Evolutionary conservation across 2,797 vertebrate species (phyloP).

Genomic region (Oophaga sylvatica): DNA sequence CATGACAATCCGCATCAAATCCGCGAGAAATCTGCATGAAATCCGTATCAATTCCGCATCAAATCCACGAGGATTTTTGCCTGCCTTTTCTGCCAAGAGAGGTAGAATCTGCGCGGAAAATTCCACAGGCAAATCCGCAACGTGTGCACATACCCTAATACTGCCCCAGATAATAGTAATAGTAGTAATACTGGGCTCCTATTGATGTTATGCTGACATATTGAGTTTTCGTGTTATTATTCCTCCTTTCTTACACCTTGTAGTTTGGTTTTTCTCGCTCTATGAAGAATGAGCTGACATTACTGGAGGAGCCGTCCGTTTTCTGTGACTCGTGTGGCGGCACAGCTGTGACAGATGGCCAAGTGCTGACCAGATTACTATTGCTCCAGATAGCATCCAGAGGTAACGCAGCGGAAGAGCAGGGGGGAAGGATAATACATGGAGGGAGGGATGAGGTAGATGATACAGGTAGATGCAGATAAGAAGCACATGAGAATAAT

Average conservation of each 20-base stretch:
- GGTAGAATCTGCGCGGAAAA: too few species aligned
- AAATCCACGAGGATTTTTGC: too few species aligned
- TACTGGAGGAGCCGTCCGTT: not conserved
- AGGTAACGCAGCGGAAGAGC: not conserved
- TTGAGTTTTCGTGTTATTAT: not conserved
- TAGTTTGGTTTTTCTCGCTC: not conserved
- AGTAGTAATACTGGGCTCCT: not conserved
- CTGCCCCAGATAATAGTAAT: not conserved
- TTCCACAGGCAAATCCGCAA: too few species aligned
- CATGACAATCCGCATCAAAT: too few species aligned
- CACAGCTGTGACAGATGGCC: constrained; percentile 2
- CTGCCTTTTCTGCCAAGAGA: too few species aligned
- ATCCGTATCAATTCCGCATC: too few species aligned
- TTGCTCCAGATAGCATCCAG: not conserved
- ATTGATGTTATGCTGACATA: too few species aligned
- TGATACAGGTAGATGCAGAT: not conserved
- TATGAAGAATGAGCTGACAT: not conserved
- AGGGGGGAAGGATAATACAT: not conserved
- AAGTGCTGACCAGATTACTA: not conserved
- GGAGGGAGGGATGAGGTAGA: not conserved
- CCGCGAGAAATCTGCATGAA: too few species aligned
- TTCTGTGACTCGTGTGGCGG: not conserved
- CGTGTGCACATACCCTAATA: too few species aligned
- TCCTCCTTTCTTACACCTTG: not conserved
- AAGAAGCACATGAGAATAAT: not conserved